Evolutionary conservation across 2,888 invertebrate species (phyloP), one percentile per base, ranked within the genome.

Genomic region (Neoitamus cyanurus): DNA sequence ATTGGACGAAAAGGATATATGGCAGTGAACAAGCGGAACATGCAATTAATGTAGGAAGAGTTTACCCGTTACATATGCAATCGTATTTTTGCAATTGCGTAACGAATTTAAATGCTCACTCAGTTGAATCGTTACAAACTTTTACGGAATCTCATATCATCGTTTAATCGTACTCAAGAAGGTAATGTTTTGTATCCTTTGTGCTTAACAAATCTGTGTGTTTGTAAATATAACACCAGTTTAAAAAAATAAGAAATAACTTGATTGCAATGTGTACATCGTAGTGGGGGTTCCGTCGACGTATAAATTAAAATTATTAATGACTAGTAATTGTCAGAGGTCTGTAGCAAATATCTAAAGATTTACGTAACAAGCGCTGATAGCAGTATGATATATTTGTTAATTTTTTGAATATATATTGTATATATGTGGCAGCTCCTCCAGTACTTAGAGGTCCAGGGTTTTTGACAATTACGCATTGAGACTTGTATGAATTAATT

Each of bases 151-250:
- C n/a, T 3, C 5, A 28, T 68, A 20, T 5, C 28, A 68, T 68
- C 68, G 3, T 11, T n/a, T 68, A 68, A 68, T 68, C 2, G 7
- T 68, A 42, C 42, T n/a, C n/a, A n/a, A n/a, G n/a, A 42, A 42
- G 42, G 42, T 42, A 42, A n/a, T n/a, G 42, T n/a, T 42, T 42
- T n/a, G 42, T 42, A 42, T 42, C 42, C 42, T 42, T 42, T 84
- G 78, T 31, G 82, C 73, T 84, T 82, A 85, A 84, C 84, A 85
- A 84, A 84, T 84, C 80, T 85, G 82, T 85, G 84, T 84, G 84
- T 84, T 84, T 84, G 36, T 68, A 82, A 78, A 84, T 84, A 84
- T 82, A 85, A 48, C 20, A 31, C 15, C 46, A 77, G 9, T 48
- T 78, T 31, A 78, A 30, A 78, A 30, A 48, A 15, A 78, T n/a